Evolutionary conservation across 1,140 invertebrate species (phyloP).

Genomic region (Forficula auricularia): DNA sequence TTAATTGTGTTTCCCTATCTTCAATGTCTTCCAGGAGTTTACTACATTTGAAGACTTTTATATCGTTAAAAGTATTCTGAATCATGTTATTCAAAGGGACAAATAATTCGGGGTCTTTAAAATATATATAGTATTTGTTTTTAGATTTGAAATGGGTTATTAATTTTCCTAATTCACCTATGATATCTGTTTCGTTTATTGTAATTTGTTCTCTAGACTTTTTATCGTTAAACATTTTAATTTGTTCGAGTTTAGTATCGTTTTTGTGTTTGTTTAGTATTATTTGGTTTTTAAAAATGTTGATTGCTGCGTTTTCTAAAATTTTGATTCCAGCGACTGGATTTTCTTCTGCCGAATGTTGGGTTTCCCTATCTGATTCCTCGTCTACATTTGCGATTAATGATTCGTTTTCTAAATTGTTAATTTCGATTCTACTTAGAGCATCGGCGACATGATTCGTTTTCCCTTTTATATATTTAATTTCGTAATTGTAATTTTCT

Average conservation of each 20-base stretch:
- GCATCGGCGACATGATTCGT: constrained; percentile 22
- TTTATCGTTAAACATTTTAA: not conserved
- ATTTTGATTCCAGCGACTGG: too few species aligned
- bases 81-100: not conserved
- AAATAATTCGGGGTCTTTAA: not conserved
- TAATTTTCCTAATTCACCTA: too few species aligned
- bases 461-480: constrained; percentile 25
- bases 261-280: not conserved
- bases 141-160: too few species aligned
- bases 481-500: constrained; percentile 27
- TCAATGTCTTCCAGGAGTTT: not conserved
- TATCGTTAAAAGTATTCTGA: not conserved
- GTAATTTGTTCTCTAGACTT: too few species aligned
- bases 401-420: not conserved
- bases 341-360: not conserved
- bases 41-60: not conserved
- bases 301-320: too few species aligned
- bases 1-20: not conserved
- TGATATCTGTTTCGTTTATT: too few species aligned
- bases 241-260: not conserved
- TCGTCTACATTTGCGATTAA: not conserved
- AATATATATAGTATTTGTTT: not conserved
- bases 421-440: constrained; percentile 13
- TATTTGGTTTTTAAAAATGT: too few species aligned
- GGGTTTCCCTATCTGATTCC: not conserved